phyloP scores from a whole-genome alignment of 1,140 invertebrate species.

The Bathynomus jamesi region DNA sequence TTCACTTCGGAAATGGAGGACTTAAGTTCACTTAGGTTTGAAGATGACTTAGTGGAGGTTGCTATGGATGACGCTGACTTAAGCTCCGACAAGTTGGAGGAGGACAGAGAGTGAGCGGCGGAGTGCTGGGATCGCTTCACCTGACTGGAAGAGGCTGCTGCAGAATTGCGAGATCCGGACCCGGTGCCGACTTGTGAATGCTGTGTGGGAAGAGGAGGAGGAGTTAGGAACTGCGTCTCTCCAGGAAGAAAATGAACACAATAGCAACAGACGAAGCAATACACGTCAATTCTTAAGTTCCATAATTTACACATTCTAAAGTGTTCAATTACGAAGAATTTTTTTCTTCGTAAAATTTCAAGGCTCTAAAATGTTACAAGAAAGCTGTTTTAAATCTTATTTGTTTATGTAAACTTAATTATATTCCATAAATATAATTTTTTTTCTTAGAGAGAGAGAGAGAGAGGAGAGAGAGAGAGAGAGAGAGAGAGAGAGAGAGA shows the following conservation, averaged over 20 bases:
- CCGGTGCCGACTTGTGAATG: slow-evolving; percentile 15
- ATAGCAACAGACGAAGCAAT: too few species aligned
- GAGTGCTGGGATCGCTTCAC: slow-evolving; percentile 22
- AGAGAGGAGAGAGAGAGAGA: too few species aligned
- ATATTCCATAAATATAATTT: too few species aligned
- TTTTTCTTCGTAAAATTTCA: too few species aligned
- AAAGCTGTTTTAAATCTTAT: too few species aligned
- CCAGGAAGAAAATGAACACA: background rate
- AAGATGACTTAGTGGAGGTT: slow-evolving; percentile 39
- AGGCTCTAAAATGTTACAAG: too few species aligned
- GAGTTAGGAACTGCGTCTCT: background rate
- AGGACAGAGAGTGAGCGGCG: slow-evolving; percentile 20
- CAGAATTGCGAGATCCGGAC: background rate
- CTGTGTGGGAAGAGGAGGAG: background rate
- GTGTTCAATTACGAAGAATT: too few species aligned
- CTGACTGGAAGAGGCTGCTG: slow-evolving; percentile 20
- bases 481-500: too few species aligned
- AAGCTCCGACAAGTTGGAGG: slow-evolving; percentile 9
- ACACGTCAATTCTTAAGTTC: too few species aligned
- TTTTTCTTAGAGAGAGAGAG: too few species aligned
- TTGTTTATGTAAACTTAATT: too few species aligned
- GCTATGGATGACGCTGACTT: background rate
- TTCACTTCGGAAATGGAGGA: slow-evolving; percentile 70
- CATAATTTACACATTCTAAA: too few species aligned
- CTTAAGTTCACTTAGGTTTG: slow-evolving; percentile 64